Conservation (phyloP, 2,888 invertebrate genomes). For the Drosophila monieri region DNA sequence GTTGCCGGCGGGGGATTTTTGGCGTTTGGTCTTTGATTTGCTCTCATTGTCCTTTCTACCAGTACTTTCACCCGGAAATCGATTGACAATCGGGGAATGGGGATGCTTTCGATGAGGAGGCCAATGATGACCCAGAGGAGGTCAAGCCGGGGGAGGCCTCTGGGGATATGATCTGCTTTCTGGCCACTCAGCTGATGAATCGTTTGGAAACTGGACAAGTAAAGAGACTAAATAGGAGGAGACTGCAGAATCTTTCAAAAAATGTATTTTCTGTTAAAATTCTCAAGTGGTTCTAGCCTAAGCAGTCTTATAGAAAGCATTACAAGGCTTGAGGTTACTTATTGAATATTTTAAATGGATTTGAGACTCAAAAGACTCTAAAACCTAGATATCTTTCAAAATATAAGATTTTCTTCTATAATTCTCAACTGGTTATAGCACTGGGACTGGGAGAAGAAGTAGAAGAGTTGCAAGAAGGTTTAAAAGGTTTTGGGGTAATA, state of each 20-base stretch:
- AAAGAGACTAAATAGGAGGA: too few species aligned
- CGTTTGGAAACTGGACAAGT: conserved; percentile 10
- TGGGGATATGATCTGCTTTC: conserved; percentile 5
- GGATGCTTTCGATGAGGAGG: not conserved
- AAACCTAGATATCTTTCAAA: not conserved
- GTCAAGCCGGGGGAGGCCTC: conserved; percentile 7
- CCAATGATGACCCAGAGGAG: not conserved
- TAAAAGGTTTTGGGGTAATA: too few species aligned
- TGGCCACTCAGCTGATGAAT: conserved; percentile 23
- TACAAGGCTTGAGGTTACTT: too few species aligned
- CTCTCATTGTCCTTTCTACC: conserved; percentile 28
- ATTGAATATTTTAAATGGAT: too few species aligned
- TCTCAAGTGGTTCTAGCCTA: not conserved
- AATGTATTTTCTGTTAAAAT: not conserved
- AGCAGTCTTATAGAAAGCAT: too few species aligned
- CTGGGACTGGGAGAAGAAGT: not conserved
- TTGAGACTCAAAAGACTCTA: too few species aligned
- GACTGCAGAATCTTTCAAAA: too few species aligned
- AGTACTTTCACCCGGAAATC: conserved; percentile 17
- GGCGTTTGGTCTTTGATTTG: conserved; percentile 56
- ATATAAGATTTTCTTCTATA: too few species aligned
- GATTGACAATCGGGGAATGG: conserved; percentile 19
- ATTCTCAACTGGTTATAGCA: not conserved
- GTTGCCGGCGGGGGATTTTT: conserved; percentile 45
- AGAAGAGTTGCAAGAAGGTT: too few species aligned